These are phyloP conservation scores for Sebastes dallii DNA, from an alignment of 2,797 vertebrate genomes.

Conservation along the genomic window DNA sequence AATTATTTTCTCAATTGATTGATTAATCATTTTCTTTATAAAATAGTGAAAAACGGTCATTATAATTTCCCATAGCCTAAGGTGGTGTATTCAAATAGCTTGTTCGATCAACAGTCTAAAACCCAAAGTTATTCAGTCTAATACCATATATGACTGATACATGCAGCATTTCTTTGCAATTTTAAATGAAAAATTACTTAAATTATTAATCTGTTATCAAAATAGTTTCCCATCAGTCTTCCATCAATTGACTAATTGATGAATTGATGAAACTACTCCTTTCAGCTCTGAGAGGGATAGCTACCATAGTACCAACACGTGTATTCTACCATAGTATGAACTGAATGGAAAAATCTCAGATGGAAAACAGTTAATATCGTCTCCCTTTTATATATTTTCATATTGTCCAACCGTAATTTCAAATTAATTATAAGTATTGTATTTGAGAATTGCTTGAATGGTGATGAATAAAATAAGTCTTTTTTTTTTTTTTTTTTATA, in stretches of 20 bases:
- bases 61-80: not conserved
- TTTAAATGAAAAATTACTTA: not conserved
- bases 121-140: not conserved
- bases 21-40: not conserved
- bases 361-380: not conserved
- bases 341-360: not conserved
- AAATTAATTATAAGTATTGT: not conserved
- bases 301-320: not conserved
- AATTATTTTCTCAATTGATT: not conserved
- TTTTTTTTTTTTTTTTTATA: no score
- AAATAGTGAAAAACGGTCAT: not conserved
- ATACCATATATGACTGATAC: not conserved
- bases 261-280: not conserved
- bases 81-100: not conserved
- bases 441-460: not conserved
- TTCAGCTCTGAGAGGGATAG: not conserved
- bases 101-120: not conserved
- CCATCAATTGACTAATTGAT: not conserved
- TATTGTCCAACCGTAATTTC: not conserved
- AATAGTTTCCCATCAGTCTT: not conserved
- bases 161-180: not conserved
- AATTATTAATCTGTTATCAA: not conserved
- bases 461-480: not conserved
- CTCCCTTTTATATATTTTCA: not conserved
- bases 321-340: not conserved